These are phyloP conservation scores for Dasyprocta punctata DNA, from an alignment of 2,113 vertebrate genomes.

Conservation along the genomic window DNA sequence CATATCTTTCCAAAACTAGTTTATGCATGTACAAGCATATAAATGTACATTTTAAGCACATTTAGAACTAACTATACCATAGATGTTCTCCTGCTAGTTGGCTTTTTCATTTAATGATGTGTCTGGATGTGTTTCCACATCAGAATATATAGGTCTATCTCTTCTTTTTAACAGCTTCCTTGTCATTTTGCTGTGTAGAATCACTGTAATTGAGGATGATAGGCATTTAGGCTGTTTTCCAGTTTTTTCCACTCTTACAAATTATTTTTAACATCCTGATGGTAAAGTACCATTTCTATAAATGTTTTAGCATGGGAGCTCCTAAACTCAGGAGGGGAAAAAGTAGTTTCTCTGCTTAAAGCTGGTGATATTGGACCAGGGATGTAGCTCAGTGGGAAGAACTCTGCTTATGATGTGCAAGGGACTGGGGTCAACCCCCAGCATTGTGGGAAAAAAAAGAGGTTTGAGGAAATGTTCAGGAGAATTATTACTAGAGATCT, in stretches of 20 bases:
- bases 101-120: slow-evolving; percentile 16
- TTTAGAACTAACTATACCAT: neutral
- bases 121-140: neutral
- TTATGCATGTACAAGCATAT: neutral
- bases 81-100: neutral
- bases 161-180: neutral
- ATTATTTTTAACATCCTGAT: slow-evolving; percentile 44
- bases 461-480: neutral
- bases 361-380: neutral
- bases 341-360: neutral
- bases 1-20: neutral
- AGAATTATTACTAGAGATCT: neutral
- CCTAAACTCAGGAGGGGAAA: neutral
- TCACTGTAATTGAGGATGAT: slow-evolving; percentile 29
- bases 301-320: neutral
- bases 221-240: slow-evolving; percentile 24
- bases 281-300: neutral
- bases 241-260: slow-evolving; percentile 11
- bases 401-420: neutral
- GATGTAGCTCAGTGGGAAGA: neutral
- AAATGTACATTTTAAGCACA: slow-evolving; percentile 18
- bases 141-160: neutral
- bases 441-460: neutral
- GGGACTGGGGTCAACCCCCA: neutral
- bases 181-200: neutral